Base-by-base conservation (phyloP, 2,113 vertebrate species). In the Apodemus sylvaticus region DNA sequence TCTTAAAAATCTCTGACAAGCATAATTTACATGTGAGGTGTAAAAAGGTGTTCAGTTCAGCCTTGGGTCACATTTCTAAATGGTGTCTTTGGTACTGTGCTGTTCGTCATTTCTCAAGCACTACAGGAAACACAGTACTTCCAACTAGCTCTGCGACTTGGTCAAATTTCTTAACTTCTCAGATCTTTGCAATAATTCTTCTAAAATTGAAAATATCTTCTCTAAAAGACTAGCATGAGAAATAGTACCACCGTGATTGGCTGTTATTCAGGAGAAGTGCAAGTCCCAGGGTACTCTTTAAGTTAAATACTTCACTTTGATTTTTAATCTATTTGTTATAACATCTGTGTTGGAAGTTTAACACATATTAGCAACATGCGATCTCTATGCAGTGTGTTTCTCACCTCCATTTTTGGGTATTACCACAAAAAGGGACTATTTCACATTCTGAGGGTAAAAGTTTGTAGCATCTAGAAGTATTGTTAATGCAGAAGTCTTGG, bases 371-470 rank as follows among this genome's bases (percentile, higher is more conserved):
- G 0, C 22, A 51, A 24, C 12, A 1, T 48, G 3, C 6, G 36
- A 51, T 16, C 17, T 34, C 22, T 77, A 2, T 12, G 73, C 17
- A 36, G 0, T 71, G 36, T 11, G 19, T 31, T 68, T 42, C 19
- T 74, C 51, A 31, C 13, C 1, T 3, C 60, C 1, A 20, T 22
- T 36, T 74, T 16, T 66, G 29, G 45, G 45, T 36, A 39, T 77
- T 73, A 42, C 58, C 66, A 24, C 12, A 71, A 45, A 36, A 58
- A 34, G 93, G 93, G 94, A 96, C 87, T 92, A 62, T 98, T 98
- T 93, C 96, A 88, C 81, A 96, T 88, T 81, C 93, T 87, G 96
- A 97, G 96, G 42, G 86, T 97, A 92, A 58, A 95, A 74, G 51
- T 62, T 95, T 95, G 60, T 97, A 93, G n/a, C 62, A 82, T 95